Conservation (phyloP, 2,113 vertebrate genomes). For the Entomyzon cyanotis region DNA sequence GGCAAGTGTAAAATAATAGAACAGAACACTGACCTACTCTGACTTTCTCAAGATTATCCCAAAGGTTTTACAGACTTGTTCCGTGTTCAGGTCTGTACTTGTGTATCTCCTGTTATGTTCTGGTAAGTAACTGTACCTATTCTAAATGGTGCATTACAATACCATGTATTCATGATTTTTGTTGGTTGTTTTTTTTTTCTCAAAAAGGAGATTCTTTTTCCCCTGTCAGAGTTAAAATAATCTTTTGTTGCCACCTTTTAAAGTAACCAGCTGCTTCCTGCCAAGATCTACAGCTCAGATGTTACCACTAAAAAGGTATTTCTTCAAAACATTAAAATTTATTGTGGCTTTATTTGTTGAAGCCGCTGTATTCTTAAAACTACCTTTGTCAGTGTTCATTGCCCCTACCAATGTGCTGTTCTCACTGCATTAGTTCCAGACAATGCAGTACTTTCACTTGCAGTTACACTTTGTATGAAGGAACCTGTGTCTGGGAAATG, state of each 20-base stretch:
- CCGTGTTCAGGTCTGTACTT: neutral
- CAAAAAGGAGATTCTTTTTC: neutral
- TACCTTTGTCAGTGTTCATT: neutral
- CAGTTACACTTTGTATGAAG: neutral
- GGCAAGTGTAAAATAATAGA: neutral
- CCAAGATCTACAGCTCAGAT: neutral
- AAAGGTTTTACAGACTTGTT: neutral
- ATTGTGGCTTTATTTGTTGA: neutral
- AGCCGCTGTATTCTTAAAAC: neutral
- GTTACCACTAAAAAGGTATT: neutral
- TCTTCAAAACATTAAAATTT: neutral
- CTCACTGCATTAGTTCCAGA: neutral
- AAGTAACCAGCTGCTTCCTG: neutral
- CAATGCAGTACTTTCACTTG: neutral
- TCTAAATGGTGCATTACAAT: neutral
- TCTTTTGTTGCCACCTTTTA: neutral
- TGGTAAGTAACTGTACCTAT: neutral
- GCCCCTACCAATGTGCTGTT: neutral
- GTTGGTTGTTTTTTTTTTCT: neutral
- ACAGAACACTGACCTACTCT: neutral
- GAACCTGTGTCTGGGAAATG: neutral
- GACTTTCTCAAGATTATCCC: neutral
- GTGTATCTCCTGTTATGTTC: neutral
- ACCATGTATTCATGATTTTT: neutral
- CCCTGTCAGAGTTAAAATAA: neutral